phyloP scores from a whole-genome alignment of 2,113 vertebrate species.

The Numenius arquata region DNA sequence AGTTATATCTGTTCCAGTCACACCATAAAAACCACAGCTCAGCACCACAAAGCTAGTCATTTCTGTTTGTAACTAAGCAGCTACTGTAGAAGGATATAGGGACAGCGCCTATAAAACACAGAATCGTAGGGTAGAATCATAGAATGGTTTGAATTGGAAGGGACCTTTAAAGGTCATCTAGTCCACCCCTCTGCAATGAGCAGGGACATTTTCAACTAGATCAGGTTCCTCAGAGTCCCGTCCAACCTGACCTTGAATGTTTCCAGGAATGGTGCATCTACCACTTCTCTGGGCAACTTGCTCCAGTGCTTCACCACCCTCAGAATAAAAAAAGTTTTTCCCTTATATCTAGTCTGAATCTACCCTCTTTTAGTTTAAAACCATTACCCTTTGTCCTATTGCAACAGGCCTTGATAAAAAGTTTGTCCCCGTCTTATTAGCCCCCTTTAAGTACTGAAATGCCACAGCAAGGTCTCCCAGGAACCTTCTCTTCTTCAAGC shows the following conservation, averaged over 20 bases:
- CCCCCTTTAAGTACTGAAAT: neutral
- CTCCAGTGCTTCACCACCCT: neutral
- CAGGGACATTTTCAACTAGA: neutral
- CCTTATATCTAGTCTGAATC: neutral
- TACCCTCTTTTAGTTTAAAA: neutral
- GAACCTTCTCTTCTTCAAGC: neutral
- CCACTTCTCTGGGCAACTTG: neutral
- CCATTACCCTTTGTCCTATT: neutral
- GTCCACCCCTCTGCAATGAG: neutral
- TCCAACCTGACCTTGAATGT: neutral
- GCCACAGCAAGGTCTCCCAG: rapidly evolving
- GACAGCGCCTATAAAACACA: rapidly evolving
- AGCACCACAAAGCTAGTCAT: neutral
- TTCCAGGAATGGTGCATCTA: neutral
- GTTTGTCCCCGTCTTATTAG: neutral
- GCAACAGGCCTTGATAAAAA: neutral
- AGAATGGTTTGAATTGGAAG: neutral
- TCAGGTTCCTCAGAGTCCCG: rapidly evolving
- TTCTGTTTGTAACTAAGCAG: neutral
- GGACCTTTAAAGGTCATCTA: neutral
- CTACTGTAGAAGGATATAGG: neutral
- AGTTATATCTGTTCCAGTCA: neutral
- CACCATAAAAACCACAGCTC: neutral
- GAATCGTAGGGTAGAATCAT: neutral
- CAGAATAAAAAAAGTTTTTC: neutral